Evolutionary conservation across 2,113 vertebrate species (phyloP).

Genomic region (Dipodomys ordii): DNA sequence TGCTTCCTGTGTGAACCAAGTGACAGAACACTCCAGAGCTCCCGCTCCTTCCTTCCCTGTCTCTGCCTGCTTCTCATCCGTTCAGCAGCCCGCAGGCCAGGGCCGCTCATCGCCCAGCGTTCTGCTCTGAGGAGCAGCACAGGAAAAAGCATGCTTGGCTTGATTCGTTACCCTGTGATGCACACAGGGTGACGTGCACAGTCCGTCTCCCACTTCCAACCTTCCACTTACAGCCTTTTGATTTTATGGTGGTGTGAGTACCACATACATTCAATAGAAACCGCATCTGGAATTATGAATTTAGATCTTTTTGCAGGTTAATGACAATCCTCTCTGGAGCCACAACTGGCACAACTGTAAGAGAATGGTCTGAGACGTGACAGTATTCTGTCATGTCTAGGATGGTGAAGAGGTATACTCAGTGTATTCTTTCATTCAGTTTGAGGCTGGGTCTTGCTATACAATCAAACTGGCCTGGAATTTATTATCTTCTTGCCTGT

Average conservation of each 20-base stretch:
- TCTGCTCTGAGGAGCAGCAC: background rate
- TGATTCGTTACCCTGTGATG: background rate
- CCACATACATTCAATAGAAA: background rate
- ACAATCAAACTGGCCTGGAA: no score
- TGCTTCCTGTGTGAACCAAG: background rate
- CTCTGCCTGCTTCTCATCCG: background rate
- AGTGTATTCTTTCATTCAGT: no score
- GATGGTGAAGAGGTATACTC: no score
- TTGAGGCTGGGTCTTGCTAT: no score
- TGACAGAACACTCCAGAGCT: accelerated
- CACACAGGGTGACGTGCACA: no score
- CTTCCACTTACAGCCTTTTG: background rate
- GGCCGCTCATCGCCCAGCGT: background rate
- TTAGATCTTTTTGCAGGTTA: background rate
- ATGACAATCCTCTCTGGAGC: background rate
- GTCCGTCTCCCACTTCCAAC: no score
- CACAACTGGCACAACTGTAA: background rate
- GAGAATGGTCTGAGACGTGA: background rate
- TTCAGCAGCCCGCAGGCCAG: background rate
- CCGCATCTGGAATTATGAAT: background rate
- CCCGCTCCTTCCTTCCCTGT: background rate
- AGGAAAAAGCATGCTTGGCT: background rate
- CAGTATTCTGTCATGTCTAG: background rate
- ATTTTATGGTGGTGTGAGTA: background rate
- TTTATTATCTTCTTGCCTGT: no score